phyloP scores from a whole-genome alignment of 1,140 invertebrate species.

The Aphaenogaster ashmeadi region DNA sequence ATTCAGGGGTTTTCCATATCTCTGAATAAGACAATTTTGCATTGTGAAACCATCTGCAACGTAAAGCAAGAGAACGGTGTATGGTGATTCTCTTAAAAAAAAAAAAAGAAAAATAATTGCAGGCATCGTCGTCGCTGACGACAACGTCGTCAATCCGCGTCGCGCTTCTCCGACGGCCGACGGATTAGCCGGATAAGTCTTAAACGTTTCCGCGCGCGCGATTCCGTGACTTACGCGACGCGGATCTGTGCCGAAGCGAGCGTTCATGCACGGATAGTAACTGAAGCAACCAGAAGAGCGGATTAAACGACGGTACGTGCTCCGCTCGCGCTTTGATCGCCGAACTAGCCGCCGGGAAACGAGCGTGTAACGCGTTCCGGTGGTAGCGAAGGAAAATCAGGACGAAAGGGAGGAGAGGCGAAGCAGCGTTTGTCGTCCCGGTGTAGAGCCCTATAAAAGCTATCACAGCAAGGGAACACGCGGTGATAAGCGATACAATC shows the following conservation, averaged over 20 bases:
- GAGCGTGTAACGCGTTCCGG: conserved; percentile 28
- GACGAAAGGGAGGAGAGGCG: neutral
- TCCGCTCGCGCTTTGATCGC: conserved; percentile 50
- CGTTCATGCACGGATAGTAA: conserved; percentile 28
- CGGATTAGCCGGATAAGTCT: conserved; percentile 56
- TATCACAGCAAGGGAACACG: neutral
- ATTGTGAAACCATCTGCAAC: neutral
- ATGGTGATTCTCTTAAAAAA: conserved; percentile 21
- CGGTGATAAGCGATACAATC: conserved; percentile 35
- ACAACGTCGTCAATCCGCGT: conserved; percentile 41
- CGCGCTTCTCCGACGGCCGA: neutral
- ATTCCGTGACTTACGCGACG: conserved; percentile 50
- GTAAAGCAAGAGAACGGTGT: neutral
- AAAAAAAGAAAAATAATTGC: conserved; percentile 29
- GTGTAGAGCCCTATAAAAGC: conserved; percentile 27
- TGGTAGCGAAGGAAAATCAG: conserved; percentile 12
- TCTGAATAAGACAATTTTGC: neutral
- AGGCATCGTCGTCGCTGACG: neutral
- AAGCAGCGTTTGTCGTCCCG: conserved; percentile 13
- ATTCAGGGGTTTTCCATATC: neutral
- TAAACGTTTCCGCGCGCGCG: conserved; percentile 36
- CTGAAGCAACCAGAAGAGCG: conserved; percentile 52
- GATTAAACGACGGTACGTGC: conserved; percentile 64
- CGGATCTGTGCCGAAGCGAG: conserved; percentile 36
- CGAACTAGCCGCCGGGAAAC: conserved; percentile 39